Evolutionary conservation across 2,797 vertebrate genomes (phyloP).

Genomic region (Pristis pectinata): DNA sequence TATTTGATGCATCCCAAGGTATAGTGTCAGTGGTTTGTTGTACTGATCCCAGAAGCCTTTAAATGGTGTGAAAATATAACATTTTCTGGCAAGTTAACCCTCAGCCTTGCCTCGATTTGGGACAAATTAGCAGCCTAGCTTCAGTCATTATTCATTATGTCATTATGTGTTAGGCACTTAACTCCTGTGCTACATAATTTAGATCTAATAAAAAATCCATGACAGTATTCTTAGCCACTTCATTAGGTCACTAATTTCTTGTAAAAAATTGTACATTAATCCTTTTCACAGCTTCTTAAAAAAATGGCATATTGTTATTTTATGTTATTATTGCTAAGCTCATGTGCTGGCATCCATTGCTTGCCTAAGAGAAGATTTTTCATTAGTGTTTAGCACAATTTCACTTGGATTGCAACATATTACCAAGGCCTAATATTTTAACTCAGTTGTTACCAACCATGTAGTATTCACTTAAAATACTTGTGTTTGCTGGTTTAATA

Average conservation of each 20-base stretch:
- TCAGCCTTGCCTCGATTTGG: constrained; percentile 39
- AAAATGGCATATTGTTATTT: constrained; percentile 63
- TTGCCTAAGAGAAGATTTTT: not conserved
- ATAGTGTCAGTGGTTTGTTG: not conserved
- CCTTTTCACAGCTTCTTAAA: constrained; percentile 72
- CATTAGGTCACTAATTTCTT: constrained; percentile 90
- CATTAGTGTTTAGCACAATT: not conserved
- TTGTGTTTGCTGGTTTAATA: not conserved
- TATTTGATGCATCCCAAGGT: not conserved
- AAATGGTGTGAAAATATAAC: constrained; percentile 24
- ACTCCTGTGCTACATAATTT: constrained; percentile 81
- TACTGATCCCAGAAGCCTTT: not conserved
- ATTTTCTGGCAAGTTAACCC: constrained; percentile 25
- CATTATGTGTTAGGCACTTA: constrained; percentile 72
- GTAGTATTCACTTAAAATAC: not conserved
- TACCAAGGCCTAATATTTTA: not conserved
- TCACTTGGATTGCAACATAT: not conserved
- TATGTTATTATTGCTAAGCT: constrained; percentile 51
- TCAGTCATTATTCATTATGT: constrained; percentile 81
- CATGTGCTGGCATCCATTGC: not conserved
- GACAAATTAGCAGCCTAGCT: constrained; percentile 79
- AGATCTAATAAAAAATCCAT: constrained; percentile 78
- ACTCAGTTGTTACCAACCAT: not conserved
- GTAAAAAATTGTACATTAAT: constrained; percentile 83
- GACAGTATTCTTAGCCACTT: constrained; percentile 87